These are phyloP conservation scores for Ardeotis arabs DNA, from an alignment of 2,113 vertebrate species.

Conservation along the genomic window DNA sequence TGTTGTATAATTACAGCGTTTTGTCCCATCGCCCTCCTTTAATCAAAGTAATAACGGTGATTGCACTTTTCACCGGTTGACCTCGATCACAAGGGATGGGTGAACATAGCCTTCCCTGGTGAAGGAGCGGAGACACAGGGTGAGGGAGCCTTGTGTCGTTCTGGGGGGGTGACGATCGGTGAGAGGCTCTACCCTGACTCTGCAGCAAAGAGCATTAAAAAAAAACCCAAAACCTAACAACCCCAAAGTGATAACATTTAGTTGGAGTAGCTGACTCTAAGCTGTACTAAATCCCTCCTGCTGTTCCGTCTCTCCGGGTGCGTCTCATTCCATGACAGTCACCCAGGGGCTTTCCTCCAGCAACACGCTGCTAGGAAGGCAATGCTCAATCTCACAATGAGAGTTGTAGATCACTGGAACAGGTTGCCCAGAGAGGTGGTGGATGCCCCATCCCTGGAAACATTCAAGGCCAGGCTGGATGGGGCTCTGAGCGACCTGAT, in stretches of 20 bases:
- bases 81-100: rapidly evolving
- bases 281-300: background rate
- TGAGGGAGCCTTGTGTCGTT: background rate
- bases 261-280: background rate
- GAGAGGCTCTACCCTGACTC: background rate
- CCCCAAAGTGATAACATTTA: background rate
- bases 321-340: background rate
- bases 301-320: background rate
- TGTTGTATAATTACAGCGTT: background rate
- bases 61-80: background rate
- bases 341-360: background rate
- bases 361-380: background rate
- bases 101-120: no score
- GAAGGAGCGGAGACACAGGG: background rate
- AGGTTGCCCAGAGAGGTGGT: no score
- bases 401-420: no score
- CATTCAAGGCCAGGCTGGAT: no score
- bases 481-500: no score
- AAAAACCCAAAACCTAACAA: background rate
- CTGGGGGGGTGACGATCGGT: background rate
- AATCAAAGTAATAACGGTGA: background rate
- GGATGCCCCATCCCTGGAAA: no score
- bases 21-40: background rate
- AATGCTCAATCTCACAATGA: no score
- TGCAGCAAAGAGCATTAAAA: background rate